Evolutionary conservation across 2,113 vertebrate genomes (phyloP).

Genomic region (Tamias sibiricus): DNA sequence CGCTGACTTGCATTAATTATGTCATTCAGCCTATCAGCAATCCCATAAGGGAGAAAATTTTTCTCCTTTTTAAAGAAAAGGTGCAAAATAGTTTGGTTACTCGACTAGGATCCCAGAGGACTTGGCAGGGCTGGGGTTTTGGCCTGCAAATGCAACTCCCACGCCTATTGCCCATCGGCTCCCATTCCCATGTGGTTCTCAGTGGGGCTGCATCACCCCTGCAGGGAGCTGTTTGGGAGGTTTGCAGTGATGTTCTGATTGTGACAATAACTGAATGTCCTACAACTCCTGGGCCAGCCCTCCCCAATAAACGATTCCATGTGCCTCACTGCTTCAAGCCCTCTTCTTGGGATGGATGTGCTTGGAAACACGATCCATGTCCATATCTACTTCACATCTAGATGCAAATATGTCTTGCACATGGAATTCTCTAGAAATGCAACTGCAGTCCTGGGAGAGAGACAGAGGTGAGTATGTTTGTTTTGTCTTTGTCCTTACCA

Average conservation of each 20-base stretch:
- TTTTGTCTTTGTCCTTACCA: not conserved
- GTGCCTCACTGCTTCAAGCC: not conserved
- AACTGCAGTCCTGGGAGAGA: not conserved
- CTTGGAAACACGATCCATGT: not conserved
- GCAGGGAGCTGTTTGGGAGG: constrained; percentile 50
- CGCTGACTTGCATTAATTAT: too few species aligned
- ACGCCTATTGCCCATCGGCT: not conserved
- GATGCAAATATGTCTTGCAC: not conserved
- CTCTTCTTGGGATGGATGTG: not conserved
- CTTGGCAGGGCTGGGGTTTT: not conserved
- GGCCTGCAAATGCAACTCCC: not conserved
- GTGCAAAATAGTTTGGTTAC: not conserved
- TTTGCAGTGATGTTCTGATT: not conserved
- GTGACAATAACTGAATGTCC: not conserved
- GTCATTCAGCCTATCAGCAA: not conserved
- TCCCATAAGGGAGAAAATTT: not conserved
- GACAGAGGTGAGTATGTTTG: not conserved
- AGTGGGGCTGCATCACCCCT: not conserved
- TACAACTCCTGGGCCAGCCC: not conserved
- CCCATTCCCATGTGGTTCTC: not conserved
- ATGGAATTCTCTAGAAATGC: not conserved
- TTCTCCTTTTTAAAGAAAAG: not conserved
- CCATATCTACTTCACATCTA: not conserved
- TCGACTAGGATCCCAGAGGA: not conserved
- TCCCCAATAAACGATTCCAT: not conserved